Evolutionary conservation across 2,888 invertebrate genomes (phyloP), one percentile per base, ranked within the genome.

Genomic region (Drosophila ustulata): DNA sequence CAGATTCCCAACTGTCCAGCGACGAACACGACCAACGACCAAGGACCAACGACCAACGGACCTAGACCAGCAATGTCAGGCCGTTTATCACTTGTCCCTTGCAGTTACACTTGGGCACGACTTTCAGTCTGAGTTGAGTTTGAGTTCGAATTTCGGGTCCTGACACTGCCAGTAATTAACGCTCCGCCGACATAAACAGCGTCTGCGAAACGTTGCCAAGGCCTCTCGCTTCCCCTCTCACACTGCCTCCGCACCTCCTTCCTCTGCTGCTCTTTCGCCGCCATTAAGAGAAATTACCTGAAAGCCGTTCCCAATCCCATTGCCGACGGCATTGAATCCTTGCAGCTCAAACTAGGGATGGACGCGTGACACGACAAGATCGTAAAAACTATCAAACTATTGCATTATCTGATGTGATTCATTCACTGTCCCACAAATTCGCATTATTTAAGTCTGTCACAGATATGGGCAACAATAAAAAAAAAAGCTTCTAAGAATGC

Each of bases 251-350:
- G 3, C 45, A 1, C 2, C 39, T 8, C 8, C n/a, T 37, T 37
- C 37, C 4, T 11, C 37, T 32, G 9, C 37, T 34, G 4, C n/a
- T n/a, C 37, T n/a, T n/a, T 7, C n/a, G 3, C 2, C n/a, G 52
- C 30, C 80, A 62, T 66, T 55, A 67, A 67, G 68, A 69, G 65
- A 81, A 81, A 81, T 84, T 82, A 84, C 76, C 85, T 75, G 53
- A 78, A 81, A 83, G 73, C 65, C 61, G 66, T 66, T 67, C 8
- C 26, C 53, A 37, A 39, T 37, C 30, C 18, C 46, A 41, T 41
- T 28, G 53, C 41, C 30, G 23, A 4, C 43, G 55, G 61, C 61
- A 66, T 66, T 32, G 51, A 63, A 59, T 41, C 47, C 23, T 8
- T 3, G 9, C 28, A 47, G 25, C 9, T 26, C 13, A 13, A 30